phyloP scores from a whole-genome alignment of 2,888 invertebrate genomes.

The Lathronympha strigana region DNA sequence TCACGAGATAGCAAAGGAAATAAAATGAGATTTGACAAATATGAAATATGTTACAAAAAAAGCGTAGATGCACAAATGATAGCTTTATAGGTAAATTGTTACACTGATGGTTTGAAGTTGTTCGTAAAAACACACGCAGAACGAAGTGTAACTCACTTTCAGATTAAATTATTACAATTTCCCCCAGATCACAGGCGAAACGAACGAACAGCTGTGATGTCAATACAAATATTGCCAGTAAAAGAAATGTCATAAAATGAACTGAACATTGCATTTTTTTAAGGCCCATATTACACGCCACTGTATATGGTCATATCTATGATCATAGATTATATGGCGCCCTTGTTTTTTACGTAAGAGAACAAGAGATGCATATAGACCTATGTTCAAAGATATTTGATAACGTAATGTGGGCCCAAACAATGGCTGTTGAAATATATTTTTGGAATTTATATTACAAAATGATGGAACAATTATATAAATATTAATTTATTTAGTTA shows the following conservation, averaged over 20 bases:
- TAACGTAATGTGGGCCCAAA: too few species aligned
- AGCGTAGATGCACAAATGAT: constrained; percentile 26
- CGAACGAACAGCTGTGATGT: constrained; percentile 83
- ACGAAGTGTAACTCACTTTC: constrained; percentile 75
- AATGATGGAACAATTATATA: neutral
- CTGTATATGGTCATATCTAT: too few species aligned
- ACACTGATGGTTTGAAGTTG: constrained; percentile 35
- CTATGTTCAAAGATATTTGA: neutral
- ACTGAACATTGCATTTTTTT: neutral
- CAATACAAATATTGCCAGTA: constrained; percentile 70
- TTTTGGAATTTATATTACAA: too few species aligned
- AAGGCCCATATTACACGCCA: too few species aligned
- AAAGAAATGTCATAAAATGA: constrained; percentile 47
- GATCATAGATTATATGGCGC: too few species aligned
- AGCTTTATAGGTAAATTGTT: constrained; percentile 18
- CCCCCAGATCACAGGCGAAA: constrained; percentile 71
- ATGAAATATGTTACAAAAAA: constrained; percentile 55
- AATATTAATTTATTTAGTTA: too few species aligned
- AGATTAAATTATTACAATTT: constrained; percentile 72
- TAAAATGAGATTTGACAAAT: constrained; percentile 67
- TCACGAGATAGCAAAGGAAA: constrained; percentile 71
- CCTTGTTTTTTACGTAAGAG: too few species aligned
- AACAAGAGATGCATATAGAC: too few species aligned
- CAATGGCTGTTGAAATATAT: too few species aligned
- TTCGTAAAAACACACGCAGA: constrained; percentile 56